Percentiles rank a stretch among this genome's conserved stretches.
phyloP scores from a whole-genome alignment of 2,888 invertebrate species.

The Prosopocoilus inquinatus region DNA sequence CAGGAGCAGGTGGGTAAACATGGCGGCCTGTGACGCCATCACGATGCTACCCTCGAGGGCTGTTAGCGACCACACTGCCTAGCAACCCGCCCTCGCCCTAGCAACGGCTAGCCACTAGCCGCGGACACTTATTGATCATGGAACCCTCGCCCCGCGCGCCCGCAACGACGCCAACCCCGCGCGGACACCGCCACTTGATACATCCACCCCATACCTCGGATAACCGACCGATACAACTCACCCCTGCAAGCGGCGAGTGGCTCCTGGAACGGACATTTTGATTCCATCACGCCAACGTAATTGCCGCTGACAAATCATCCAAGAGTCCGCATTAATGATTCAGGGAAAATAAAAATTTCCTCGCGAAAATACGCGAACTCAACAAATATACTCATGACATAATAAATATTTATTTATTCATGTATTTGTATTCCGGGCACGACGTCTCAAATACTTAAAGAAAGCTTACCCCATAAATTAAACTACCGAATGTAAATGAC shows the following conservation, averaged over 20 bases:
- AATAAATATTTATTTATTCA: background rate
- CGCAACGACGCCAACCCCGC: conserved; percentile 20
- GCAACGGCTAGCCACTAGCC: conserved; percentile 56
- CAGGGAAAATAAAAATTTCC: too few species aligned
- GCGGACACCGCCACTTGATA: conserved; percentile 37
- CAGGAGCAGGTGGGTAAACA: conserved; percentile 51
- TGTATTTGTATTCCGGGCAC: background rate
- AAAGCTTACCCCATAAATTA: background rate
- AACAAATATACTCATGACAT: background rate
- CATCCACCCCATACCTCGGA: conserved; percentile 30
- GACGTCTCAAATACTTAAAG: background rate
- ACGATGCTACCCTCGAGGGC: conserved; percentile 52
- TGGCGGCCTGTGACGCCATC: conserved; percentile 52
- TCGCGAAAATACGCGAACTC: too few species aligned
- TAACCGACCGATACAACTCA: conserved; percentile 21
- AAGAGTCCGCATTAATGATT: too few species aligned
- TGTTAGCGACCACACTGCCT: conserved; percentile 55
- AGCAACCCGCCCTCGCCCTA: conserved; percentile 55
- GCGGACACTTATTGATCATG: conserved; percentile 55
- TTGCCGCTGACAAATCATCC: too few species aligned
- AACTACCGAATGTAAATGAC: background rate
- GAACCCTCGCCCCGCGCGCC: conserved; percentile 14
- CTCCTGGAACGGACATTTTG: too few species aligned
- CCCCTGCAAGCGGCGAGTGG: conserved; percentile 9
- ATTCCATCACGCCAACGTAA: too few species aligned